Evolutionary conservation across 37 sponge, comb jelly and placozoan species (phyloP).

Genomic region (Diacarnus erythraeanus): DNA sequence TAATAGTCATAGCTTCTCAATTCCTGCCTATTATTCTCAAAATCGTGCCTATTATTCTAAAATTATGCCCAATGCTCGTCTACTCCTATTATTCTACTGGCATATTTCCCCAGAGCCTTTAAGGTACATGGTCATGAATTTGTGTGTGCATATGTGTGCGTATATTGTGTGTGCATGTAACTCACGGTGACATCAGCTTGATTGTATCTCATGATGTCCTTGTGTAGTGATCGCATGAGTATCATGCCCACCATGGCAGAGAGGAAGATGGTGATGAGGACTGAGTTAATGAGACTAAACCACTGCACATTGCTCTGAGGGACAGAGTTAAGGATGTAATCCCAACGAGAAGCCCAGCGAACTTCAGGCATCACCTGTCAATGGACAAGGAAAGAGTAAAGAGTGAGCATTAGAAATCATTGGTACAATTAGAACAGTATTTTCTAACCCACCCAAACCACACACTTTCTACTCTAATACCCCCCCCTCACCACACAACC

Average conservation of each 20-base stretch:
- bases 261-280: conserved; percentile 94
- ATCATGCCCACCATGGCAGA: conserved; percentile 97
- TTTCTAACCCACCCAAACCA: too few relatives aligned
- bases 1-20: too few relatives aligned
- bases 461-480: too few relatives aligned
- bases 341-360: conserved; percentile 96
- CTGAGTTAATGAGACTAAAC: conserved; percentile 91
- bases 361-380: conserved; percentile 50
- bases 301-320: conserved; percentile 92
- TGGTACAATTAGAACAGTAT: too few relatives aligned
- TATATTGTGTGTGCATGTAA: conserved; percentile 8
- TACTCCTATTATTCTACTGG: too few relatives aligned
- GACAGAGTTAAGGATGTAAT: conserved; percentile 89
- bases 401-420: conserved; percentile 3
- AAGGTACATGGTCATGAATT: conserved; percentile 37
- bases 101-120: conserved; percentile 99
- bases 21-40: too few relatives aligned
- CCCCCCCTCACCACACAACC: too few relatives aligned
- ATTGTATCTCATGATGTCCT: conserved; percentile 94
- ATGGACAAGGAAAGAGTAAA: background rate
- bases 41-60: too few relatives aligned
- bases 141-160: background rate
- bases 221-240: conserved; percentile 85
- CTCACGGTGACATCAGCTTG: conserved; percentile 76
- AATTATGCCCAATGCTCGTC: too few relatives aligned